Base-by-base conservation (phyloP, 2,113 vertebrate species). In the Meriones unguiculatus region DNA sequence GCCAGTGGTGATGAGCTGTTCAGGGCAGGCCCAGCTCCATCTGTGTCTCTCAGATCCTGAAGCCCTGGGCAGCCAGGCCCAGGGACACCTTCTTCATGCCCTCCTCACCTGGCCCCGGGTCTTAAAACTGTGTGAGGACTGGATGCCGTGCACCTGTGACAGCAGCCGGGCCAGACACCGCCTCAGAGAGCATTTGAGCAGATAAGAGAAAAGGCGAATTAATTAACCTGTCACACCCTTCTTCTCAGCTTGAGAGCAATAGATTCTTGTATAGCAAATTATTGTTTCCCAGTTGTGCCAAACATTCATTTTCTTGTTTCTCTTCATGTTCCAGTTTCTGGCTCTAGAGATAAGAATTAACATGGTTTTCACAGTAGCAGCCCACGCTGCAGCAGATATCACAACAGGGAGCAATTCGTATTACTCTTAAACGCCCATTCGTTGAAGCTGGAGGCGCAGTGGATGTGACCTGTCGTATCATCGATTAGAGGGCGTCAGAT, bases 221-320 rank as follows among this genome's bases (percentile, higher is more conserved):
- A 94, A 97, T 93, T 89, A 91, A 69, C 75, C 87, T 88, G 80
- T 95, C 94, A 81, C 64, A 65, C 54, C 90, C 76, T 85, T 94
- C 57, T 88, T 97, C 92, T 85, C 88, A 89, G 93, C 92, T 81
- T 50, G 75, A 92, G 65, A 3, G 75, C 84, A 18, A 3, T 50
- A 50, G 90, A 77, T 72, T 88, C 87, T 67, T 67, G 77, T n/a
- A 41, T 25, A 95, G 94, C 90, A 57, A 88, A 90, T 96, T 7
- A 67, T 41, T 93, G 84, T 69, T 87, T 97, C 87, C 90, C 93
- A 72, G 78, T 62, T 84, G 82, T 13, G 69, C 96, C 90, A 75
- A 94, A 32, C 70, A 30, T 67, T 93, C 67, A 38, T 84, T 94
- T 94, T 64, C 78, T 89, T 54, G 41, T 65, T 88, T 88, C 65